Base-by-base conservation (phyloP, 1,140 invertebrate genomes). In the Mylabris phalerata region DNA sequence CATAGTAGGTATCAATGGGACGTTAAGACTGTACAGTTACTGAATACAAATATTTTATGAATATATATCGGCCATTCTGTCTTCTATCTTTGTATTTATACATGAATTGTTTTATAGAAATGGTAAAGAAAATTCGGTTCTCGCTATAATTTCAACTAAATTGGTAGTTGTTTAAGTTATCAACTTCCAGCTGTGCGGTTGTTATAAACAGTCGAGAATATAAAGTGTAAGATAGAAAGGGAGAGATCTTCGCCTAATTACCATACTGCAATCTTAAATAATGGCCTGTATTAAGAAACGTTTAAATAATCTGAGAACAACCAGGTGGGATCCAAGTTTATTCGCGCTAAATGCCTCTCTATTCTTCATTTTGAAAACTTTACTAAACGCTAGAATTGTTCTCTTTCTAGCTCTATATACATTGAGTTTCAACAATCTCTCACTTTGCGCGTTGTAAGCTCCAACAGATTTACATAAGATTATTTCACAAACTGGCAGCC, bases 291-390 rank as follows among this genome's bases (percentile, higher is more conserved):
- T 72, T 72, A 72, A 72, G 70, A 72, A 72, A 70, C 68, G 70
- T 69, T 72, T 72, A 72, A 72, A 72, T 72, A 72, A 72, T 70
- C 70, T 70, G 70, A 67, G 70, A 72, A 72, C 70, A 68, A 68
- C 67, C 70, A 72, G 70, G 70, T 72, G 70, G 68, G 61, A 62
- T 62, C 64, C 64, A 67, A 71, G 62, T 71, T 71, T 71, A 71
- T 68, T 65, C 68, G 62, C 63, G 62, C 63, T 71, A 70, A 71
- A 70, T 67, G 68, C 69, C 55, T 63, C 19, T 19, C 65, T 67
- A 68, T 71, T 71, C 60, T 69, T 68, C 67, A 61, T 68, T 60
- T 50, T 59, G 60, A 68, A 68, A 57, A 46, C 48, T 46, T 38
- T 24, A 32, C 7, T 25, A 11, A 10, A 47, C 45, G 32, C 32